These are phyloP conservation scores for Anthophora plumipes DNA, from an alignment of 2,888 invertebrate species.

Conservation along the genomic window DNA sequence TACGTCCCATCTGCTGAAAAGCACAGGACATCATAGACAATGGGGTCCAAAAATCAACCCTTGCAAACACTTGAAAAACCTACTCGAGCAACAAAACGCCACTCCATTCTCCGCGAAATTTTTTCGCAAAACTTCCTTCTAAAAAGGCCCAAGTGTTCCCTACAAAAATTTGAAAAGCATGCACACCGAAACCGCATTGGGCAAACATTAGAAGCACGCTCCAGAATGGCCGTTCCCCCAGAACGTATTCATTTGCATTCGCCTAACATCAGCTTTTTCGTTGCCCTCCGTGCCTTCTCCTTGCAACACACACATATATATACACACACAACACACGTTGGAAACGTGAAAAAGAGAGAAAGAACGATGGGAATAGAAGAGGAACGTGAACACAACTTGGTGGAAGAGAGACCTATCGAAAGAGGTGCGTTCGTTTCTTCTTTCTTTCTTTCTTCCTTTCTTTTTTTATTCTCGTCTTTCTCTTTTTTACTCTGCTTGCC, in stretches of 20 bases:
- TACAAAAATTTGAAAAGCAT: constrained; percentile 32
- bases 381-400: constrained; percentile 7
- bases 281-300: constrained; percentile 52
- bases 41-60: background rate
- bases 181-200: constrained; percentile 19
- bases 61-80: background rate
- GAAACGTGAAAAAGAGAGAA: constrained; percentile 32
- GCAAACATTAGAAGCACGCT: constrained; percentile 38
- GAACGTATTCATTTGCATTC: constrained; percentile 62
- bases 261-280: constrained; percentile 66
- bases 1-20: background rate
- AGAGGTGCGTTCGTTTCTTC: constrained; percentile 56
- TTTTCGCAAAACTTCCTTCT: background rate
- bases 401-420: constrained; percentile 49
- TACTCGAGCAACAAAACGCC: background rate
- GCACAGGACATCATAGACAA: background rate
- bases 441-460: constrained; percentile 24
- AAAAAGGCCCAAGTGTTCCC: constrained; percentile 1
- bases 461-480: constrained; percentile 16
- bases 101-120: constrained; percentile 3
- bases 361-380: constrained; percentile 27
- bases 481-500: constrained; percentile 34
- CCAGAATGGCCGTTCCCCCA: constrained; percentile 28
- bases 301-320: constrained; percentile 6
- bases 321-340: too few relatives aligned